Evolutionary conservation across 1,140 invertebrate species (phyloP), one percentile per base, ranked within the genome.

Genomic region (Plodia interpunctella): DNA sequence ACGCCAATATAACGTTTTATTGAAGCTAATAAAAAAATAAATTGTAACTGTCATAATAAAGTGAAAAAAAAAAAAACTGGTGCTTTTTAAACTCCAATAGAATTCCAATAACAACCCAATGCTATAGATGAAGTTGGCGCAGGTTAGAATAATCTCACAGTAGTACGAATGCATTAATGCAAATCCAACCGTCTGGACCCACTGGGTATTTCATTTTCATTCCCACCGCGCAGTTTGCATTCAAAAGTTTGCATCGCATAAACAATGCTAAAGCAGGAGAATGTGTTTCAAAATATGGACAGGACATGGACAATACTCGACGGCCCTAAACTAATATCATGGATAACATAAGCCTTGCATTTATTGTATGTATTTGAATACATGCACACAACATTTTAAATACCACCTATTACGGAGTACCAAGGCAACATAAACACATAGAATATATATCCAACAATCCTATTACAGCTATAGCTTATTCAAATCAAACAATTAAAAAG

Each of bases 151-250:
- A 44, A 44, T 44, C 38, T 60, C 35, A 32, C 30, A 32, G 30
- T 32, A 32, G 44, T 21, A 60, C 35, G 35, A 61, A 5, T 44
- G 57, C 49, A 63, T 58, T 65, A 60, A 68, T 67, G 70, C 65
- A 57, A 38, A 44, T 15, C 2, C 13, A 15, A 1, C 13, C 58
- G 61, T 13, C 54, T 50, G 61, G 30, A n/a, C n/a, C n/a, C n/a
- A n/a, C 57, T 44, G 52, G 49, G 62, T 64, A 64, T 66, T 72
- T 63, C 59, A 63, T 63, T 60, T 54, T 68, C 56, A 64, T 71
- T 68, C 63, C 55, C 38, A 25, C 38, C n/a, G 1, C 10, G 15
- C 38, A 44, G 38, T 44, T 17, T 44, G 38, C 8, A 44, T 44
- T 44, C 38, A 44, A 17, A 44, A 44, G 13, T n/a, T 44, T 44